Evolutionary conservation across 2,888 invertebrate species (phyloP).

Genomic region (Drosophila helvetica): DNA sequence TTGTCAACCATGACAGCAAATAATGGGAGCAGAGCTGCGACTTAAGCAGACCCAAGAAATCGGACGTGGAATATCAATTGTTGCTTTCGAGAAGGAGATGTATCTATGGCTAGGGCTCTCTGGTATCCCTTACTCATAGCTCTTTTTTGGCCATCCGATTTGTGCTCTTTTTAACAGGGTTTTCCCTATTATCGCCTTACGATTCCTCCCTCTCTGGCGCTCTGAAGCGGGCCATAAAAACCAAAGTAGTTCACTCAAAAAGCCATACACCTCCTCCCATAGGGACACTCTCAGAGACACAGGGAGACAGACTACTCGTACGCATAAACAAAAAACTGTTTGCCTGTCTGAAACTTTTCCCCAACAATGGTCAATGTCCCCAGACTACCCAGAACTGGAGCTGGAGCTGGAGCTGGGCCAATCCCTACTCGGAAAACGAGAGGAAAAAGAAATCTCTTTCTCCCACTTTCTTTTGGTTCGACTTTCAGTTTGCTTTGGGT

Average conservation of each 20-base stretch:
- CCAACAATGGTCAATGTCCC: constrained; percentile 57
- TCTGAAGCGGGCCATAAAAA: constrained; percentile 54
- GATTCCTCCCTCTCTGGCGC: constrained; percentile 31
- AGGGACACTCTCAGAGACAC: constrained; percentile 9
- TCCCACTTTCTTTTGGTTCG: constrained; percentile 33
- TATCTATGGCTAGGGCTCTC: neutral
- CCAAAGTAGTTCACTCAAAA: constrained; percentile 73
- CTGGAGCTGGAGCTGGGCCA: constrained; percentile 1
- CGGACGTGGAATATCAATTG: constrained; percentile 30
- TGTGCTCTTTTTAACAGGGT: constrained; percentile 5
- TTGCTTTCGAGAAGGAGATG: neutral
- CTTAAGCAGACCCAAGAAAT: constrained; percentile 7
- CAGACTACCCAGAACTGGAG: neutral
- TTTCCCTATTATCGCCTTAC: constrained; percentile 19
- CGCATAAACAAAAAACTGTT: constrained; percentile 26
- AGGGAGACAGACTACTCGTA: constrained; percentile 3
- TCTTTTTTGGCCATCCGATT: neutral
- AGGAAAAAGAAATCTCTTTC: constrained; percentile 15
- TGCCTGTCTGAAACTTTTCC: constrained; percentile 46
- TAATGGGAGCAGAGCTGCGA: constrained; percentile 5
- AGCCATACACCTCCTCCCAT: constrained; percentile 49
- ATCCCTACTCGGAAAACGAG: constrained; percentile 5
- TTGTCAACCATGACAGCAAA: constrained; percentile 38
- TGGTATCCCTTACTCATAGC: neutral
- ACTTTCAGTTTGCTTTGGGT: constrained; percentile 47